Base-by-base conservation (phyloP, 2,113 vertebrate genomes). In the Hydropotes inermis region DNA sequence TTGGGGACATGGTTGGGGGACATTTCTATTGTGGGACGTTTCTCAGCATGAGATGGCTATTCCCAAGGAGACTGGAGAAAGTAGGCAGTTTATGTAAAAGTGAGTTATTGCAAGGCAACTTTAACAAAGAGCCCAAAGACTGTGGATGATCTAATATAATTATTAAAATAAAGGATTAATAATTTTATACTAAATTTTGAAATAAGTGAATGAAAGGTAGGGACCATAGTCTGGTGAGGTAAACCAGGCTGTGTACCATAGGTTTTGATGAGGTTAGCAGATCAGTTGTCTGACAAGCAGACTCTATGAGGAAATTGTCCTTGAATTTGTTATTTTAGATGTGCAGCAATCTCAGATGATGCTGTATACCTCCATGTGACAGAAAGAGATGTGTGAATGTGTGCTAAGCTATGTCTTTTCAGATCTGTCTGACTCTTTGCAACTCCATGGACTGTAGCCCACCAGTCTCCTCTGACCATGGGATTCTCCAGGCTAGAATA, bases 311-410 rank as follows among this genome's bases (percentile, higher is more conserved):
- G 28, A 39, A 13, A 2, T 12, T 36, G 19, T 17, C 15, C 61
- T 94, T 76, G 23, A 27, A 19, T 28, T 43, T 57, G 7, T 91
- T 23, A 27, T 64, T 70, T 84, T 64, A 54, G 21, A 36, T 67
- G 23, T 23, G 12, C 17, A 74, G 9, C 14, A 7, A 8, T 74
- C 36, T 60, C 39, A 86, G 23, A 8, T 52, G 39, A 74, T 36
- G 28, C 6, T 21, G 1, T 17, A 8, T 74, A 25, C 28, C 43
- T 60, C 67, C 16, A 45, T 64, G 6, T 47, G 16, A 52, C 52
- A 50, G 12, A 5, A 1, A 39, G 19, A 52, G 33, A 70, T 36
- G 5, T 0, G 1, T 74, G 19, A 39, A 23, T 23, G 5, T 74
- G 67, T 39, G 19, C 67, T 74, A n/a, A n/a, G 61, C 3, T 64